Evolutionary conservation across 1,140 invertebrate genomes (phyloP).

Genomic region (Drosophila kanapiae): DNA sequence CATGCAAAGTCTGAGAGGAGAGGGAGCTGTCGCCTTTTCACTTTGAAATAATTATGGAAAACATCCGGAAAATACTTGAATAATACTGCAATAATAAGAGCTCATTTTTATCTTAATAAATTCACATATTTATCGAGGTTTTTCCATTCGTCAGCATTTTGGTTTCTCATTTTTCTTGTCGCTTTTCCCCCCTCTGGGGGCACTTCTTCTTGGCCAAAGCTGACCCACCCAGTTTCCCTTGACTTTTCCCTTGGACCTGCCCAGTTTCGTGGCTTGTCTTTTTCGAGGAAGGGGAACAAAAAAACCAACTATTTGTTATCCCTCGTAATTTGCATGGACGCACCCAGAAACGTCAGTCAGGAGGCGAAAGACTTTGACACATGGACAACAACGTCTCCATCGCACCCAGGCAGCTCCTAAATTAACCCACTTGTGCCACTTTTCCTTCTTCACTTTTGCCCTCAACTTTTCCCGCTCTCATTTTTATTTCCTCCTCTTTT

Average conservation of each 20-base stretch:
- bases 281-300: neutral
- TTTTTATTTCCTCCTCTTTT: neutral
- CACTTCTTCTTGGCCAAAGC: neutral
- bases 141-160: neutral
- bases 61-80: neutral
- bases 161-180: neutral
- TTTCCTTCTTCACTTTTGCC: slow-evolving; percentile 19
- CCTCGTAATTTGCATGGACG: slow-evolving; percentile 69
- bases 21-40: too few species aligned
- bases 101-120: too few species aligned
- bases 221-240: slow-evolving; percentile 5
- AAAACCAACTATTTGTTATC: slow-evolving; percentile 60
- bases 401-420: neutral
- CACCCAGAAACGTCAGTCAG: slow-evolving; percentile 50
- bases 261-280: slow-evolving; percentile 10
- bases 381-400: slow-evolving; percentile 45
- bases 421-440: slow-evolving; percentile 38
- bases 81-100: too few species aligned
- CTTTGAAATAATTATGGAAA: neutral
- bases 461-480: neutral
- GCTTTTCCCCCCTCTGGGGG: neutral
- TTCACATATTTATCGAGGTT: too few species aligned
- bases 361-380: slow-evolving; percentile 55
- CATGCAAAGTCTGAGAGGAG: too few species aligned
- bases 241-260: slow-evolving; percentile 1